phyloP scores from a whole-genome alignment of 2,113 vertebrate genomes.

The Electrona antarctica region DNA sequence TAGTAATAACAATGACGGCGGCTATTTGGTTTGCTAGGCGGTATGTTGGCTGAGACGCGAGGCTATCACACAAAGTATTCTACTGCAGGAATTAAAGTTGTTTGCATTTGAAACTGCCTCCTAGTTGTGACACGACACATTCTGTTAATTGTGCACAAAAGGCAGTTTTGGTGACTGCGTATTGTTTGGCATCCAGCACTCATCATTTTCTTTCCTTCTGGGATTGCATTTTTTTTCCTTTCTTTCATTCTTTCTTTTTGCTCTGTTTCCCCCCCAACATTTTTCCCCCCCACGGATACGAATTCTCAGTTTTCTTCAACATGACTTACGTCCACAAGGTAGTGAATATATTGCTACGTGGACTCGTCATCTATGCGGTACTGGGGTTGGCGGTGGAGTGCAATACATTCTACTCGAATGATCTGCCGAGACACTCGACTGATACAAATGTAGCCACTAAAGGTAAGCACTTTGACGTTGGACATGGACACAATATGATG shows the following conservation, averaged over 20 bases:
- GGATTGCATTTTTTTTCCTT: slow-evolving; percentile 15
- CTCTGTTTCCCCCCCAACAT: not conserved
- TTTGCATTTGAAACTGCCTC: slow-evolving; percentile 34
- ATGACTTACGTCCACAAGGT: slow-evolving; percentile 77
- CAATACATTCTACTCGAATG: slow-evolving; percentile 55
- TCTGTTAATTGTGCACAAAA: slow-evolving; percentile 4
- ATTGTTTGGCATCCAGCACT: slow-evolving; percentile 6
- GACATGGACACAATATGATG: slow-evolving; percentile 3
- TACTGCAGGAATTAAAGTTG: slow-evolving; percentile 42
- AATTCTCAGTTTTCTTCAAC: slow-evolving; percentile 55
- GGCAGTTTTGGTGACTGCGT: slow-evolving; percentile 20
- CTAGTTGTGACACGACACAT: slow-evolving; percentile 25
- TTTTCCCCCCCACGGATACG: slow-evolving; percentile 33
- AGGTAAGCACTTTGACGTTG: slow-evolving; percentile 69
- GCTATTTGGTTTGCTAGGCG: slow-evolving; percentile 18
- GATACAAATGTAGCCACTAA: slow-evolving; percentile 66
- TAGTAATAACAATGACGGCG: slow-evolving; percentile 17
- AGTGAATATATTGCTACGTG: slow-evolving; percentile 78
- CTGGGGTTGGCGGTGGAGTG: slow-evolving; percentile 69
- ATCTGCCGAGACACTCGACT: slow-evolving; percentile 58
- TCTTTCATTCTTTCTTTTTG: slow-evolving; percentile 21
- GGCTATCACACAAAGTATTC: slow-evolving; percentile 4
- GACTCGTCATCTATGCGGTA: slow-evolving; percentile 84
- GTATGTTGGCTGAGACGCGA: not conserved
- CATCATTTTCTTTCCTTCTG: not conserved